Evolutionary conservation across 2,797 vertebrate genomes (phyloP).

Genomic region (Parambassis ranga): DNA sequence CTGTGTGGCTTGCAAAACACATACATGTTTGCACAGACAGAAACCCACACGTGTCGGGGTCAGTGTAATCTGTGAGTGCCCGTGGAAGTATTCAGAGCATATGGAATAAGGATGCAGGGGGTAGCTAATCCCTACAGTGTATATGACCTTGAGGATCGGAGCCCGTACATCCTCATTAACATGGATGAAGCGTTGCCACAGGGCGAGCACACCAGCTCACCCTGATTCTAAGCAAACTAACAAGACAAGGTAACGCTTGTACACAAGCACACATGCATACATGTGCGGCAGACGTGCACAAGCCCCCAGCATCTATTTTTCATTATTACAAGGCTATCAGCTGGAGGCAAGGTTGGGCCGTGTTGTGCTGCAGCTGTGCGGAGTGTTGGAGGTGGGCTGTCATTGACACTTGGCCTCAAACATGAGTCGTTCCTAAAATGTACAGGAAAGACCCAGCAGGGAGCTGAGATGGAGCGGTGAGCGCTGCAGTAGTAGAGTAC

Average conservation of each 20-base stretch:
- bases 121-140: slow-evolving; percentile 56
- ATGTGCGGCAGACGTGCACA: slow-evolving; percentile 25
- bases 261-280: not conserved
- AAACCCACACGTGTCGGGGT: slow-evolving; percentile 22
- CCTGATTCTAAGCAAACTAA: slow-evolving; percentile 33
- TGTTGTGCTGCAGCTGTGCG: slow-evolving; percentile 34
- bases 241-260: slow-evolving; percentile 3
- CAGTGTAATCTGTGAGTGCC: slow-evolving; percentile 27
- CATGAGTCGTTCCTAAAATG: slow-evolving; percentile 40
- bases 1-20: not conserved
- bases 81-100: slow-evolving; percentile 27
- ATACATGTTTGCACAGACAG: not conserved
- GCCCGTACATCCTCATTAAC: slow-evolving; percentile 69
- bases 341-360: slow-evolving; percentile 61
- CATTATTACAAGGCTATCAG: slow-evolving; percentile 60
- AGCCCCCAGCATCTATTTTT: slow-evolving; percentile 60
- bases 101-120: slow-evolving; percentile 45
- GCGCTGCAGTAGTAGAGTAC: slow-evolving; percentile 3
- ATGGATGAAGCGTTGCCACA: slow-evolving; percentile 63
- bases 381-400: slow-evolving; percentile 54
- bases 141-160: slow-evolving; percentile 68
- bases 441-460: slow-evolving; percentile 46
- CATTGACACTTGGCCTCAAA: slow-evolving; percentile 66
- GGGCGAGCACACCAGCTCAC: slow-evolving; percentile 38
- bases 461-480: slow-evolving; percentile 17